Base-by-base conservation (phyloP, 1,140 invertebrate genomes). In the Lordiphosa stackelbergi region DNA sequence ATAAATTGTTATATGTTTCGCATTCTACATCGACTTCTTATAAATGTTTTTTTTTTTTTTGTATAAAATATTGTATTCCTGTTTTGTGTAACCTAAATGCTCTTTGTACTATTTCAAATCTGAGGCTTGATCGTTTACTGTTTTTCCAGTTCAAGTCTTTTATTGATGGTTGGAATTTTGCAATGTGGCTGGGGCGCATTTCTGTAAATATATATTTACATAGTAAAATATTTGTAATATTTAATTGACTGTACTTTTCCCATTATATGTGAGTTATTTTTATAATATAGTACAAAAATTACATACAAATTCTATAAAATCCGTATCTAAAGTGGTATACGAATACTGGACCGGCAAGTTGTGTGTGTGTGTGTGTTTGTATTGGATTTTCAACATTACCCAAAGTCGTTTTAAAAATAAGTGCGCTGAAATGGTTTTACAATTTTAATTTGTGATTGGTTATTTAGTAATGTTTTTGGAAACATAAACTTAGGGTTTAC, bases 311-410 rank as follows among this genome's bases (percentile, higher is more conserved):
- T 46, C n/a, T 72, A 65, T 68, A 55, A 69, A 53, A 48, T 61
- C 55, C 59, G 37, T 69, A 54, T 45, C 16, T 31, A 48, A 61
- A 9, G 38, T 63, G 35, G 22, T 45, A 45, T 60, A 51, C 51
- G 52, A 81, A 81, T 81, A 81, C 77, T 81, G 77, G 77, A 83
- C 77, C 77, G 77, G 77, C 77, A 81, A 81, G 72, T 78, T 69
- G 43, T 49, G 69, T 60, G 52, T 57, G 41, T 79, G 60, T 66
- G 62, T 66, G 47, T 66, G 34, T 55, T 11, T 55, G 28, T 48
- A 35, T 47, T n/a, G 45, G 42, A 16, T 42, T 10, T 31, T 42
- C 38, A 73, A 75, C 43, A 68, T 63, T 61, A 54, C 52, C 46
- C 71, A 73, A 45, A 24, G 28, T 31, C 6, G 8, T 31, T 31